Conservation (phyloP, 2,888 invertebrate genomes). For the Gibbula magus region DNA sequence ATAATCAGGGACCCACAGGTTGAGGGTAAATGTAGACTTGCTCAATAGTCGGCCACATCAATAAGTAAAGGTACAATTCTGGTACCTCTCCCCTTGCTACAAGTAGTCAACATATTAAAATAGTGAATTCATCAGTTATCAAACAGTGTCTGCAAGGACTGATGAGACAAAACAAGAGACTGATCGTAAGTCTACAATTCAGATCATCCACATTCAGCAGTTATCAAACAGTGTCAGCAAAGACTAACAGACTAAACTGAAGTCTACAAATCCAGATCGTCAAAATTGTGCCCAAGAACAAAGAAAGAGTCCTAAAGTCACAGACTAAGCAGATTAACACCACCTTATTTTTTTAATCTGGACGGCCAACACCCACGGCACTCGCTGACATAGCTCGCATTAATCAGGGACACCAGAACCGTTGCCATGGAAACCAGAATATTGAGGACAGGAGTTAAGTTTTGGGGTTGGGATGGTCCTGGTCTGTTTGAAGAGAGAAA, state of each 20-base stretch:
- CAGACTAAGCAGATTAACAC: neutral
- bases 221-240: too few species aligned
- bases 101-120: too few species aligned
- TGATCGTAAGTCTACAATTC: too few species aligned
- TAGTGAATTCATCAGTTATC: too few species aligned
- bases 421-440: slow-evolving; percentile 10
- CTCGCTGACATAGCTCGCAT: neutral
- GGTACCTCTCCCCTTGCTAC: too few species aligned
- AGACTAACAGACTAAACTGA: neutral
- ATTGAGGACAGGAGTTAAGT: neutral
- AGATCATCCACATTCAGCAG: too few species aligned
- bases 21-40: too few species aligned
- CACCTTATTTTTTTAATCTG: slow-evolving; percentile 2
- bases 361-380: neutral
- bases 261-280: neutral
- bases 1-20: too few species aligned
- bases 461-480: neutral
- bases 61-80: too few species aligned
- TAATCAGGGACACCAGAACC: neutral
- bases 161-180: too few species aligned
- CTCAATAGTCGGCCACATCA: too few species aligned
- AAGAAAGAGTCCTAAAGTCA: neutral
- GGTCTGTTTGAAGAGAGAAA: neutral
- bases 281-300: neutral
- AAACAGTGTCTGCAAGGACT: too few species aligned